phyloP scores from a whole-genome alignment of 1,140 invertebrate genomes.

The Harlomillsia oculata region DNA sequence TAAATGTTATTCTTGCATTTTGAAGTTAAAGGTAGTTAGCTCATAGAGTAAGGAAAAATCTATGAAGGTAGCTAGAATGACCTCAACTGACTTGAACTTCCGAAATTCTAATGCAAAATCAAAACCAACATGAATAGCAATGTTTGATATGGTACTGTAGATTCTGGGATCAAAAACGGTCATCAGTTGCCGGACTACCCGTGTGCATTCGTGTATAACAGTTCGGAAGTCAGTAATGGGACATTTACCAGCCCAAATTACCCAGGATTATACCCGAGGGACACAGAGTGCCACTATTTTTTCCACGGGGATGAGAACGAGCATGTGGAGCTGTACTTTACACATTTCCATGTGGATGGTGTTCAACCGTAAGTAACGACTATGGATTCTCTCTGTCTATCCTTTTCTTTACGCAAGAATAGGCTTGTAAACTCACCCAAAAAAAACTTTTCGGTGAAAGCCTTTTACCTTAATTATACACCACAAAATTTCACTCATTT shows the following conservation, averaged over 20 bases:
- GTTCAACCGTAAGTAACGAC: conserved; percentile 74
- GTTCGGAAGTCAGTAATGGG: conserved; percentile 63
- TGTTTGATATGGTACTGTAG: conserved; percentile 22
- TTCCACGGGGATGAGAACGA: conserved; percentile 74
- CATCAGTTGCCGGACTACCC: conserved; percentile 59
- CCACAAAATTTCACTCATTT: too few relatives aligned
- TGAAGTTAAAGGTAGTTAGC: conserved; percentile 43
- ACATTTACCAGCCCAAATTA: conserved; percentile 85
- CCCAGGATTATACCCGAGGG: conserved; percentile 79
- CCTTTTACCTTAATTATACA: too few relatives aligned
- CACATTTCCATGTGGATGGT: conserved; percentile 83
- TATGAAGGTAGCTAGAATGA: neutral
- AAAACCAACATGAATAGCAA: too few relatives aligned
- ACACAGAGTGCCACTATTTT: conserved; percentile 89
- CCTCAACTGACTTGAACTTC: too few relatives aligned
- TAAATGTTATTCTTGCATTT: too few relatives aligned
- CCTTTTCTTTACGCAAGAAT: too few relatives aligned
- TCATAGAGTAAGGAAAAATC: too few relatives aligned
- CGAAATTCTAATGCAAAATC: too few relatives aligned
- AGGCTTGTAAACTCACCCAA: too few relatives aligned
- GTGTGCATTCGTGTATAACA: conserved; percentile 69
- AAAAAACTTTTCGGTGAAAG: too few relatives aligned
- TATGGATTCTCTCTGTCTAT: too few relatives aligned
- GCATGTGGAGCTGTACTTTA: conserved; percentile 73
- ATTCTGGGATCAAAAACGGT: conserved; percentile 64